Evolutionary conservation across 2,797 vertebrate species (phyloP), one percentile per base, ranked within the genome.

Genomic region (Benthosema pterotum): DNA sequence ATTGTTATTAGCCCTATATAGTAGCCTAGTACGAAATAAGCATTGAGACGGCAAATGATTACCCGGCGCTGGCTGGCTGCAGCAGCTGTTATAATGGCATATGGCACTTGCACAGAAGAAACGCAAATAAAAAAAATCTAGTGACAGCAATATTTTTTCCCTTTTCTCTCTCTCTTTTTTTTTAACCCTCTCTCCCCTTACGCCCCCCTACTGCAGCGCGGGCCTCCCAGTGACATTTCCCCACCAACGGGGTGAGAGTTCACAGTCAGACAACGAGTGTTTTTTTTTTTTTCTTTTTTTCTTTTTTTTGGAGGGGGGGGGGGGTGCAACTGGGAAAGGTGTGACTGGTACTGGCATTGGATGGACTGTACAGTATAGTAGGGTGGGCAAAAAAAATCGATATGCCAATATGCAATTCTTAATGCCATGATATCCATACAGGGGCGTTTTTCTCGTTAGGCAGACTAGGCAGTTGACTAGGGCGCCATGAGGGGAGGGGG

Each of bases 191-290:
- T 79, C 79, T 80, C 75, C 73, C 78, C 80, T 80, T 79, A 89
- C 90, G 87, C 89, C 91, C 91, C 90, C 89, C 89, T 88, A 87
- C 92, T 90, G 92, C 93, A 92, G 89, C 92, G 90, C 89, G 92
- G 93, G 93, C 92, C 93, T 93, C 87, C 88, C 86, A 81, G 83
- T 94, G 93, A 93, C 92, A 93, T 93, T 92, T 93, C 89, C 91
- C 89, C 78, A 90, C 88, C 92, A 91, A 85, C 90, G 88, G 91
- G 92, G 91, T 94, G 90, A 94, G 88, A 93, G 93, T 94, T 94
- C 92, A 91, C 87, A 82, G 79, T 74, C 88, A 93, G 91, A 92
- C 93, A 92, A 94, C 92, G 92, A 93, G 80, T 85, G 78, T 78
- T 85, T 75, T 25, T 25, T 25, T 32, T 6, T 32, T 32, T 32